A percentile compares a stretch with the other conserved stretches of the same genome.
Evolutionary conservation across 2,888 invertebrate species (phyloP).

Genomic region (Bedellia somnulentella): DNA sequence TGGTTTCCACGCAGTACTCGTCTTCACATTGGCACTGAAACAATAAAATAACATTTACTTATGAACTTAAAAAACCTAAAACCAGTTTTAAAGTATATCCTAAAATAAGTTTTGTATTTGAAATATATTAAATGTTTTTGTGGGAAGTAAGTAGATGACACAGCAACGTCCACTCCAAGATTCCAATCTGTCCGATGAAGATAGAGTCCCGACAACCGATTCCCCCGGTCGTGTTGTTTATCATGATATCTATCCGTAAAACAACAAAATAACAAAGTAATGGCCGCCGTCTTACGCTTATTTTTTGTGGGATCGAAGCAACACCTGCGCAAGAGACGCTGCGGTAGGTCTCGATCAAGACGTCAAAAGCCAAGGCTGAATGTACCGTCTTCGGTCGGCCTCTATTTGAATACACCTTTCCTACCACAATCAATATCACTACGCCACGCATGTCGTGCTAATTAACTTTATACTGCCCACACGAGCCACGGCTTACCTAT

Average conservation of each 20-base stretch:
- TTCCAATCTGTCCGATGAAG: too few species aligned
- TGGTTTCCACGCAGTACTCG: conserved; percentile 69
- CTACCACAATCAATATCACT: conserved; percentile 15
- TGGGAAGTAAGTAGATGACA: too few species aligned
- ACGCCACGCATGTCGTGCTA: too few species aligned
- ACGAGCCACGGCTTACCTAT: too few species aligned
- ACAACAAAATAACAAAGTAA: conserved; percentile 32
- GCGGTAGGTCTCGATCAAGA: conserved; percentile 61
- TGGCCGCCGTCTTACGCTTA: conserved; percentile 50
- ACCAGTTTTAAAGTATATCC: too few species aligned
- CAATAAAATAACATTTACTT: conserved; percentile 23
- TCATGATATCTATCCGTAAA: conserved; percentile 24
- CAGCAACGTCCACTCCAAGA: too few species aligned
- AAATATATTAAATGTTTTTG: too few species aligned
- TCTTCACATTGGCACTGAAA: conserved; percentile 78
- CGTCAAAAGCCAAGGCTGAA: conserved; percentile 56
- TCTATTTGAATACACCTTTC: conserved; percentile 43
- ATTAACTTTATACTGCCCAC: too few species aligned
- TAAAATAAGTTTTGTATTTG: too few species aligned
- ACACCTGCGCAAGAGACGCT: conserved; percentile 51
- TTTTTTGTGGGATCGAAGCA: conserved; percentile 33
- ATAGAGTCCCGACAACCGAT: too few species aligned
- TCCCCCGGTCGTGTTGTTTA: too few species aligned
- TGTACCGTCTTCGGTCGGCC: conserved; percentile 29
- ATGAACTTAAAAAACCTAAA: too few species aligned